Evolutionary conservation across 2,113 vertebrate species (phyloP).

Genomic region (Oreotrochilus melanogaster): DNA sequence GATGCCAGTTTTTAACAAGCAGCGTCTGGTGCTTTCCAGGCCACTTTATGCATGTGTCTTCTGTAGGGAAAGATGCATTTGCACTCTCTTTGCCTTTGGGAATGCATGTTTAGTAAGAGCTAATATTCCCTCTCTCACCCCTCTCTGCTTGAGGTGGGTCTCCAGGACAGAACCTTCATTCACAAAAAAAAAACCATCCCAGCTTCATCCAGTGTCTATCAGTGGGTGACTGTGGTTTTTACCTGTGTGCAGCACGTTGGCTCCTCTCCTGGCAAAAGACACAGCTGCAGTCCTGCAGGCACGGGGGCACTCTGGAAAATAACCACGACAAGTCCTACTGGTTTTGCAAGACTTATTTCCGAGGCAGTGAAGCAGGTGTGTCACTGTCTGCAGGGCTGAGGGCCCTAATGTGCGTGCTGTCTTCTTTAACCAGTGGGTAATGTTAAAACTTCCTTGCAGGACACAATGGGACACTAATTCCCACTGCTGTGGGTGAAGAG

Average conservation of each 20-base stretch:
- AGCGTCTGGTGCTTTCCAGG: conserved; percentile 26
- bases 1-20: conserved; percentile 58
- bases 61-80: neutral
- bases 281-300: neutral
- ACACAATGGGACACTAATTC: neutral
- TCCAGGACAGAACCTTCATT: neutral
- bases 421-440: neutral
- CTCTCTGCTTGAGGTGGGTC: neutral
- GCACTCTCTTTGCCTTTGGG: neutral
- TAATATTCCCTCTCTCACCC: neutral
- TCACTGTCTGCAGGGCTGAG: fast-evolving
- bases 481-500: neutral
- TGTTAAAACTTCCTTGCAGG: neutral
- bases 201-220: neutral
- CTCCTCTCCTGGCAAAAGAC: neutral
- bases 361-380: neutral
- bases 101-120: neutral
- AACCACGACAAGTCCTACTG: neutral
- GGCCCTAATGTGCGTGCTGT: neutral
- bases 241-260: fast-evolving
- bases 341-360: neutral
- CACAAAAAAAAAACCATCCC: neutral
- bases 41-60: neutral
- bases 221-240: fast-evolving
- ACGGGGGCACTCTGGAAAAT: fast-evolving